A percentile compares a stretch with the other conserved stretches of the same genome.
phyloP scores from a whole-genome alignment of 1,140 invertebrate genomes.

The Lasaia peninsularis region DNA sequence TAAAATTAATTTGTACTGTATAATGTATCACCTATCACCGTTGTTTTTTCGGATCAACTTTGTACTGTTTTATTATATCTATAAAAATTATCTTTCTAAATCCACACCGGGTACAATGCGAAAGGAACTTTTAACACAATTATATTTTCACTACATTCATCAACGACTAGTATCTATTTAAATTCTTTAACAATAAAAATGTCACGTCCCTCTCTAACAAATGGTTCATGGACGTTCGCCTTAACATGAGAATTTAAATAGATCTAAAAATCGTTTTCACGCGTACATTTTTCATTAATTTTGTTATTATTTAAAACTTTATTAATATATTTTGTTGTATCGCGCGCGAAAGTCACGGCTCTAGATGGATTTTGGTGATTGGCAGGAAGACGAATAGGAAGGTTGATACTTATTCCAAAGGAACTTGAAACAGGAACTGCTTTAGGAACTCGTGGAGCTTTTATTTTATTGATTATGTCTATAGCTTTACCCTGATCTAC shows the following conservation, averaged over 20 bases:
- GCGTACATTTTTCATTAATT: constrained; percentile 69
- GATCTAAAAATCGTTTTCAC: constrained; percentile 41
- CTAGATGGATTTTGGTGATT: constrained; percentile 33
- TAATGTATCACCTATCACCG: constrained; percentile 58
- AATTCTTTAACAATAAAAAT: constrained; percentile 59
- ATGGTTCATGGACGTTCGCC: constrained; percentile 47
- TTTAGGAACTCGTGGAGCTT: constrained; percentile 34
- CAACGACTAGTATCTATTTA: constrained; percentile 34
- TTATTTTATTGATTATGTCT: constrained; percentile 17
- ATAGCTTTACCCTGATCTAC: constrained; percentile 53
- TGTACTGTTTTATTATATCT: constrained; percentile 54
- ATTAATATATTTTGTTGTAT: constrained; percentile 77
- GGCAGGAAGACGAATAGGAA: constrained; percentile 67
- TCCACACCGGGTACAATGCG: constrained; percentile 60
- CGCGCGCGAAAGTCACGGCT: constrained; percentile 49
- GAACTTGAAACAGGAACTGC: constrained; percentile 30
- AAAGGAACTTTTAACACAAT: constrained; percentile 60
- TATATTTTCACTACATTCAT: constrained; percentile 66
- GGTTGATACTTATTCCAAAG: constrained; percentile 23
- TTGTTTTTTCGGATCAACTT: constrained; percentile 49
- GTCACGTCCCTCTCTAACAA: constrained; percentile 38
- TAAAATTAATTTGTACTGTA: constrained; percentile 74
- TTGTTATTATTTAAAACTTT: constrained; percentile 75
- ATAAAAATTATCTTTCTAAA: constrained; percentile 39
- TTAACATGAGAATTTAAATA: constrained; percentile 37